Evolutionary conservation across 2,113 vertebrate genomes (phyloP), one percentile per base, ranked within the genome.

Genomic region (Numenius arquata): DNA sequence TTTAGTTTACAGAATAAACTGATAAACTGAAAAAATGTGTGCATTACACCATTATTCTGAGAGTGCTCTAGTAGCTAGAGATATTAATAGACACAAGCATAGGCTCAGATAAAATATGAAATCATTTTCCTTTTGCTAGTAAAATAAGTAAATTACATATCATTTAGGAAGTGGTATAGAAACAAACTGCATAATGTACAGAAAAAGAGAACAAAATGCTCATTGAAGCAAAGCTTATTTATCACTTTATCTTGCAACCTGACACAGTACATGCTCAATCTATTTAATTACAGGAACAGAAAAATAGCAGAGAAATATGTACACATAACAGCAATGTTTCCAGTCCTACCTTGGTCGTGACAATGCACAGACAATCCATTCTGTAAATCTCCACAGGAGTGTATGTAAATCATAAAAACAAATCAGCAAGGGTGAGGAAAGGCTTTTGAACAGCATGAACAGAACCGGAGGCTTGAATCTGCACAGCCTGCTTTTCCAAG

Each of bases 361-460:
- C 99, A 98, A 99, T 99, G 98, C 99, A 99, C 98, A 99, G 98
- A 97, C 99, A 99, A 98, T 99, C 99, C 99, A 99, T 99, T 94
- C 97, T 98, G 98, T 97, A 97, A 97, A 88, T 98, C 97, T 99
- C 97, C 98, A 96, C 98, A 93, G 97, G 97, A 97, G 94, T 91
- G 88, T 97, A 98, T 96, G 97, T 96, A 98, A 99, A 98, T 98
- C 98, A 97, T 98, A 97, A 96, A 97, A 98, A 98, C 97, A 97
- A 98, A 98, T 95, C 97, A 98, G 97, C 96, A 94, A 98, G 97
- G 98, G 97, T 97, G 97, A 97, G 94, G 93, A 97, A 96, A 97
- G 96, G 96, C 96, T 97, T 97, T 96, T 85, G 93, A 95, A 97
- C 95, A 96, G 96, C 97, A 91, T 96, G 92, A 97, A 94, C 90